Conservation (phyloP, 2,888 invertebrate species). For the Phyto melanocephala region DNA sequence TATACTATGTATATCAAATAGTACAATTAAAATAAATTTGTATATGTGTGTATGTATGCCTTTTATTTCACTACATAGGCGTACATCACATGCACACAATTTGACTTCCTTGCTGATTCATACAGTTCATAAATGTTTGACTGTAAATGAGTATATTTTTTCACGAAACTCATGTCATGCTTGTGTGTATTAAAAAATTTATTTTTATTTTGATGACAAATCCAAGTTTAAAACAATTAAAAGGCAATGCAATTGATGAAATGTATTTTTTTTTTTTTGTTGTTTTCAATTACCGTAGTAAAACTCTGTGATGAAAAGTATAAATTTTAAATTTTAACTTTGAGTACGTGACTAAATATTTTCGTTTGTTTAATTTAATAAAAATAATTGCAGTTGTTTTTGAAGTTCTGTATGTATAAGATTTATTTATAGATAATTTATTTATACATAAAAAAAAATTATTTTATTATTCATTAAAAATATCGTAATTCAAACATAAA, state of each 20-base stretch:
- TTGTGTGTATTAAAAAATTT: neutral
- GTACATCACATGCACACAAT: neutral
- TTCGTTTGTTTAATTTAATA: neutral
- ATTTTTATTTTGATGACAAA: neutral
- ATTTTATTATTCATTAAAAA: too few relatives aligned
- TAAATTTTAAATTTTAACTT: neutral
- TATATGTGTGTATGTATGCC: too few relatives aligned
- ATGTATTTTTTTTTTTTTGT: neutral
- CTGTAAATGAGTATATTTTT: neutral
- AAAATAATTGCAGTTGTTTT: neutral
- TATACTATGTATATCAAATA: too few relatives aligned
- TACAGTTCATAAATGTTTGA: neutral
- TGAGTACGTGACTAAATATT: slow-evolving; percentile 14
- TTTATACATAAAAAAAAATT: too few relatives aligned
- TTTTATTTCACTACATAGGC: too few relatives aligned
- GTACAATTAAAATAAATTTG: too few relatives aligned
- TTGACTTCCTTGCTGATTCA: neutral
- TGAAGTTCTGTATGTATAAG: too few relatives aligned
- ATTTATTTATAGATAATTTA: too few relatives aligned
- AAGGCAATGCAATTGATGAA: slow-evolving; percentile 11
- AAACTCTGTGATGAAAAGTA: too few relatives aligned
- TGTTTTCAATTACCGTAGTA: neutral
- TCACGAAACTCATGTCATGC: neutral
- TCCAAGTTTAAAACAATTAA: slow-evolving; percentile 7
- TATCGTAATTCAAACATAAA: too few relatives aligned